Evolutionary conservation across 2,797 vertebrate species (phyloP), one percentile per base, ranked within the genome.

Genomic region (Sebastes umbrosus): DNA sequence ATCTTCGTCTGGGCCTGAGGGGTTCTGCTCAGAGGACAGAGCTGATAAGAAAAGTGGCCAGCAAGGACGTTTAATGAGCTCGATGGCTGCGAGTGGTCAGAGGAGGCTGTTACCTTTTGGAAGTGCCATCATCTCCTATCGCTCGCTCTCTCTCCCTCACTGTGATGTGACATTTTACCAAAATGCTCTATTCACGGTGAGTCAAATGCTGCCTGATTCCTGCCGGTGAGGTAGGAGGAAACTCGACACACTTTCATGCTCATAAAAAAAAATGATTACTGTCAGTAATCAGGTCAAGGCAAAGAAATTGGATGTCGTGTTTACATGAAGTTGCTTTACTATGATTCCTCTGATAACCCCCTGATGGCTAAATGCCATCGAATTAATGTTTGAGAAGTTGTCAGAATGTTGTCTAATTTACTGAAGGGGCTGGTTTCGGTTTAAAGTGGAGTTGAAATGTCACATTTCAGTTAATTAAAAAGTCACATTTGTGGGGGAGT

Each of bases 41-140:
- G n/a, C 59, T 80, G 84, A 86, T 85, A 80, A 82, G 77, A 60
- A 69, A 82, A 77, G 69, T 32, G 75, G 72, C 25, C 20, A 1
- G 64, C 12, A 71, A 63, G 68, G 67, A 70, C 60, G 59, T 73
- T 75, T 85, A 76, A 84, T 77, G 76, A 87, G 82, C 73, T 88
- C 67, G 52, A 7, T 58, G 60, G 55, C 77, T 39, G 46, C 36
- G 36, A 71, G 77, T 27, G 57, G 79, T 69, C 81, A 62, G 58
- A 68, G 24, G 69, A 79, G 62, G 70, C 55, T 59, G 82, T 74
- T 83, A 84, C 80, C 78, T 14, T 86, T 68, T 73, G 62, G 27
- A 75, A 59, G 32, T 43, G 66, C 54, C 62, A 72, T 77, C 75
- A 63, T 77, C 67, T 52, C 46, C 73, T 46, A 50, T 83, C 52